Evolutionary conservation across 37 sponge, comb jelly and placozoan species (phyloP).

Genomic region (Amphimedon queenslandica): DNA sequence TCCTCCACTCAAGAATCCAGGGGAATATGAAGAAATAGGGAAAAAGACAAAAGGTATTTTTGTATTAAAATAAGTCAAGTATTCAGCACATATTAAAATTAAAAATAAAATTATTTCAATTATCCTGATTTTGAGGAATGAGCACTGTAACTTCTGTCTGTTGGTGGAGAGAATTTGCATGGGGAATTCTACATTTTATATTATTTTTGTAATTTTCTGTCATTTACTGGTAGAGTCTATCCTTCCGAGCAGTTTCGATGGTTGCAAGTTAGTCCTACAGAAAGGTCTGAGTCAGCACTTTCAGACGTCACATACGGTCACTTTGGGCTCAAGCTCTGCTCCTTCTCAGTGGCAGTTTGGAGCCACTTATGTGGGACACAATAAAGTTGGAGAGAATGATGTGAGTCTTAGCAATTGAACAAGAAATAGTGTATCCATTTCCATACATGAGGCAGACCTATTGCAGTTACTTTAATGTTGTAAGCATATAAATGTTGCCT

Average conservation of each 20-base stretch:
- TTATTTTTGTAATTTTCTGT: too few species aligned
- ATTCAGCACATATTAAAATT: not conserved
- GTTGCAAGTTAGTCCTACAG: conserved; percentile 71
- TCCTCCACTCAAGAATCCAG: conserved; percentile 58
- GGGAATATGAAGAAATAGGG: conserved; percentile 67
- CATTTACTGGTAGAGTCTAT: conserved; percentile 44
- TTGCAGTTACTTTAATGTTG: too few species aligned
- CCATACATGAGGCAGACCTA: too few species aligned
- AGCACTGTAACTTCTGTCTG: too few species aligned
- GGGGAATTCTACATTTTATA: not conserved
- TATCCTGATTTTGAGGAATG: too few species aligned
- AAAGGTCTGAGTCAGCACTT: conserved; percentile 82
- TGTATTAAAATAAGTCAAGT: too few species aligned
- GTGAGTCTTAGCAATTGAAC: conserved; percentile 13
- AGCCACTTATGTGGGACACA: conserved; percentile 84
- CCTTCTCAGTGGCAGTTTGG: conserved; percentile 79
- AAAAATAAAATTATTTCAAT: not conserved
- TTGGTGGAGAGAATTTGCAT: not conserved
- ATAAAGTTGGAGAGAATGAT: conserved; percentile 69
- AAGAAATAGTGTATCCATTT: not conserved
- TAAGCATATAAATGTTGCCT: too few species aligned
- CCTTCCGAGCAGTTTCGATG: conserved; percentile 69
- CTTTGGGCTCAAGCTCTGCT: conserved; percentile 44
- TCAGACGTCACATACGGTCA: conserved; percentile 79
- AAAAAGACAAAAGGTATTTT: conserved; percentile 67